Conservation (phyloP, 1,140 invertebrate species). For the Hypsibius dujardini region DNA sequence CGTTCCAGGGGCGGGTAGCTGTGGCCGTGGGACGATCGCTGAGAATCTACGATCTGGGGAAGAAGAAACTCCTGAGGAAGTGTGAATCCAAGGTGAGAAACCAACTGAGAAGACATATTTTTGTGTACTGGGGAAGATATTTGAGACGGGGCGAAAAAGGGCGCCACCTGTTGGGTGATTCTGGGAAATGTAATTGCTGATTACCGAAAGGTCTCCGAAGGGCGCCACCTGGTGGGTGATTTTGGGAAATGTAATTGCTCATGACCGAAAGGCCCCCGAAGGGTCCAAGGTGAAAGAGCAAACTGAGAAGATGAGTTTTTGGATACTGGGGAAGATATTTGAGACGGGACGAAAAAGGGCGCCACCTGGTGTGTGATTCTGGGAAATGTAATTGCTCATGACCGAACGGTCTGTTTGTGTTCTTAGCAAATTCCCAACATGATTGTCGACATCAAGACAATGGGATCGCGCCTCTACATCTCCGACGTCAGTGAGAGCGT, state of each 20-base stretch:
- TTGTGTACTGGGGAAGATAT: too few relatives aligned
- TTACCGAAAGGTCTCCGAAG: constrained; percentile 3
- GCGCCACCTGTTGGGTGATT: too few relatives aligned
- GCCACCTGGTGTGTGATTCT: too few relatives aligned
- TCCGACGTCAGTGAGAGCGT: constrained; percentile 93
- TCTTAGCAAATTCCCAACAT: constrained; percentile 74
- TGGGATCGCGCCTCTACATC: constrained; percentile 81
- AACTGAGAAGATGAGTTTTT: too few relatives aligned
- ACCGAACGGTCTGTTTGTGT: not conserved
- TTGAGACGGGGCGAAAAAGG: too few relatives aligned
- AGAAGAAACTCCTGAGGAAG: constrained; percentile 85
- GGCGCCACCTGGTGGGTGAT: too few relatives aligned
- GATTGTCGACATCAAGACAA: constrained; percentile 76
- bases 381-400: constrained; percentile 19
- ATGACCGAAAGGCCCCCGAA: too few relatives aligned
- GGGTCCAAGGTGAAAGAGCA: constrained; percentile 76
- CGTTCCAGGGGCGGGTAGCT: constrained; percentile 75
- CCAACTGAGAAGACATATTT: too few relatives aligned
- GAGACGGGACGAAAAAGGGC: too few relatives aligned
- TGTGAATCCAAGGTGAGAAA: constrained; percentile 82
- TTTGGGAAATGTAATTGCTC: too few relatives aligned
- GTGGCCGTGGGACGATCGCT: constrained; percentile 79
- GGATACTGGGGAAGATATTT: too few relatives aligned
- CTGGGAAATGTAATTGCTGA: constrained; percentile 19
- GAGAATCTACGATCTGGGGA: constrained; percentile 86